Evolutionary conservation across 2,797 vertebrate species (phyloP), one percentile per base, ranked within the genome.

Genomic region (Botia kubotai): DNA sequence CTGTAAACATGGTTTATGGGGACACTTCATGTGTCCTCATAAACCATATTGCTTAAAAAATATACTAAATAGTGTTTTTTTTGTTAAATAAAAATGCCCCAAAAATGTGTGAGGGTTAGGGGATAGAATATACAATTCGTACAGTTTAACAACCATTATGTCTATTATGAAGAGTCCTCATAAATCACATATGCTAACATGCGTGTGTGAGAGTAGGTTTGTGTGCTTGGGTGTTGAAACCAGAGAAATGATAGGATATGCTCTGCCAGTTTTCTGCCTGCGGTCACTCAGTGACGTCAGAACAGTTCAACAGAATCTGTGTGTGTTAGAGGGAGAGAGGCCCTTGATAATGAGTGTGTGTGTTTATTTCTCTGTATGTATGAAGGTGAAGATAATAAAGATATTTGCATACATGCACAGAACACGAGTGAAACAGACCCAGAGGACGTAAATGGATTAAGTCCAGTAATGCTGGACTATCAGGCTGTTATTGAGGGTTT

Each of bases 251-350:
- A 91, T 90, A 87, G 87, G 90, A 90, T 87, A 87, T 90, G 89
- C 90, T 92, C 90, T 90, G 88, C 86, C 88, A 93, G 85, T 88
- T 91, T 87, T 89, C 80, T 91, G 91, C 89, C 90, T 90, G 88
- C 87, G 76, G 90, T 90, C 91, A 89, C 80, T 55, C 82, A 87
- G 83, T 85, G 90, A 89, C 88, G 86, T 88, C 93, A 92, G 87
- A 90, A 89, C 89, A 92, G 91, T 88, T 86, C 79, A 79, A 55
- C 72, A 84, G 23, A 69, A 70, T 80, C 29, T 8, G 60, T 71
- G 80, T 65, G 72, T 86, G 82, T 29, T 4, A 55, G 52, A 55
- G 16, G 57, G 71, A 73, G 50, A 80, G 89, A 83, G 87, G 89
- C 83, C 53, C 65, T 72, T 86, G 91, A 93, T 92, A 91, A 60